Evolutionary conservation across 2,113 vertebrate species (phyloP), one percentile per base, ranked within the genome.

Genomic region (Phyllopteryx taeniolatus): DNA sequence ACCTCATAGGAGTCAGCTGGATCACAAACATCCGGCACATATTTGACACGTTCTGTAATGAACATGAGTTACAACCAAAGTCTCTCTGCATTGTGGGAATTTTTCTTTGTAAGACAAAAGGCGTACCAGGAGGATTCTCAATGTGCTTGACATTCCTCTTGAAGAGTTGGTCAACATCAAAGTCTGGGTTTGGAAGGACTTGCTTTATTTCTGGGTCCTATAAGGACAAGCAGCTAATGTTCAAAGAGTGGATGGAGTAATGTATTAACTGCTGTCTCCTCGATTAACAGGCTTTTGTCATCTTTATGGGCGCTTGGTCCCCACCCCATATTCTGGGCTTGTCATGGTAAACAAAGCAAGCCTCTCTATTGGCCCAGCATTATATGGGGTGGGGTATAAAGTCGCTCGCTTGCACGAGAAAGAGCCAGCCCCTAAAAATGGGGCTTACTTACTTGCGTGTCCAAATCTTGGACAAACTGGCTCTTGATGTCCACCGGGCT

Each of bases 61-160:
- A 20, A 51, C n/a, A 33, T 54, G 14, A 0, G 9, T 53, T 42
- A 53, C 15, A 49, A 1, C 35, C 1, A 44, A 35, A 31, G 17
- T 39, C 27, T 64, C 2, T 47, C 47, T 51, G 5, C 17, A 14
- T 17, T 51, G 49, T 51, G 9, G 51, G 44, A 20, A 54, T 39
- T 39, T 39, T 39, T 39, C 2, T 39, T 39, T 39, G 35, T 39
- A 27, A 27, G 22, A 4, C 51, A 39, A 59, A 47, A 31, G 7
- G 19, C 87, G 89, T 79, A 98, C 96, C 97, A 35, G 22, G 88
- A 84, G 6, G 92, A 86, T 73, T 95, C 72, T 89, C 81, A 47
- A 83, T 62, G 84, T 91, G 91, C 71, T 89, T 93, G 19, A 94
- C 72, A 56, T 95, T 98, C 86, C 95, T 97, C 91, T 97, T 96